These are phyloP conservation scores for Dolomedes plantarius DNA, from an alignment of 2,888 invertebrate species.

Conservation along the genomic window DNA sequence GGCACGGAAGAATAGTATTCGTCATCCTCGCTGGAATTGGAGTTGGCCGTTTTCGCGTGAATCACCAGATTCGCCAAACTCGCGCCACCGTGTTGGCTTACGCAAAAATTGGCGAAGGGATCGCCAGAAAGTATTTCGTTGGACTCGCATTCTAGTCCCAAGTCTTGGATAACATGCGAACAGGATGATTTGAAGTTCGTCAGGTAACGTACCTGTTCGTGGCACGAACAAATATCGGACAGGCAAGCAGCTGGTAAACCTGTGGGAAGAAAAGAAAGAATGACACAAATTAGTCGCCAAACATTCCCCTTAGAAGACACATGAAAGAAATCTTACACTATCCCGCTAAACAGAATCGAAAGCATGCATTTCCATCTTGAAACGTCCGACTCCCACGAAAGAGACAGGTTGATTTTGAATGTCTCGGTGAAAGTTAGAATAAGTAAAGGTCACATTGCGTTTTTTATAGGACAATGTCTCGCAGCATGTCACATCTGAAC, in stretches of 20 bases:
- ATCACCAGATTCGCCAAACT: constrained; percentile 17
- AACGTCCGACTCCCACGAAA: too few relatives aligned
- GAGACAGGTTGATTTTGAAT: too few relatives aligned
- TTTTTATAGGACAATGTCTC: too few relatives aligned
- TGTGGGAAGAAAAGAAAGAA: constrained; percentile 25
- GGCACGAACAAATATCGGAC: constrained; percentile 43
- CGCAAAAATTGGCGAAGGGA: constrained; percentile 36
- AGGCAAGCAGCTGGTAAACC: constrained; percentile 48
- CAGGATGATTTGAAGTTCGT: constrained; percentile 49
- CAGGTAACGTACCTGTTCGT: constrained; percentile 25
- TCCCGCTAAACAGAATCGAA: too few relatives aligned
- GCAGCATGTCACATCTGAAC: too few relatives aligned
- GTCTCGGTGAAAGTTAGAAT: too few relatives aligned
- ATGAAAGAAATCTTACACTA: too few relatives aligned
- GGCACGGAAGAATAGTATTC: background rate
- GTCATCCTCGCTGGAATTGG: background rate
- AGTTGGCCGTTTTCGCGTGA: constrained; percentile 24
- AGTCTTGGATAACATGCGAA: constrained; percentile 12
- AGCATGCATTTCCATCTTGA: too few relatives aligned
- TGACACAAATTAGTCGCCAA: too few relatives aligned
- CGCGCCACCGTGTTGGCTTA: too few relatives aligned
- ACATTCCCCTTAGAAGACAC: too few relatives aligned
- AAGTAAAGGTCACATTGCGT: too few relatives aligned
- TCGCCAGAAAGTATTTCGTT: constrained; percentile 32
- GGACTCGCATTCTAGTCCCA: constrained; percentile 32